These are phyloP conservation scores for Drosophila limbata DNA, from an alignment of 2,888 invertebrate genomes.

Conservation along the genomic window DNA sequence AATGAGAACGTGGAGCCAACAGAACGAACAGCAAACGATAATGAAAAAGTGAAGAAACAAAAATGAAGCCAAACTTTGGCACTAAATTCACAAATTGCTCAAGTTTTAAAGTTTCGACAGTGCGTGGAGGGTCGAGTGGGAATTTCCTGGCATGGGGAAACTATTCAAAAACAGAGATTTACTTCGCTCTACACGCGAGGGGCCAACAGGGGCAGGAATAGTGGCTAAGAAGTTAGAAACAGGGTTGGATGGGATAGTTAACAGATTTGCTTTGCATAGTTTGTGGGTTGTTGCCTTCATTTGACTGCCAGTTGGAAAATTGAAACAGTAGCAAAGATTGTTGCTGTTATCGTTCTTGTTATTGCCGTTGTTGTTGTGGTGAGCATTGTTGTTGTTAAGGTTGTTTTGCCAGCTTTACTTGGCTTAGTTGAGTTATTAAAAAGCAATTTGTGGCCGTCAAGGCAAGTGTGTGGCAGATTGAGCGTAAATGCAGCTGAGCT, in stretches of 20 bases:
- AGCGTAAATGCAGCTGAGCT: constrained; percentile 72
- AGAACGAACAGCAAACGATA: constrained; percentile 54
- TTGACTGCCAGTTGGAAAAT: constrained; percentile 73
- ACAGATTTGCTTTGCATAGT: constrained; percentile 67
- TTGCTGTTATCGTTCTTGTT: constrained; percentile 50
- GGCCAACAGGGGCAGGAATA: constrained; percentile 3
- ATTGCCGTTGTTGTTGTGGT: constrained; percentile 48
- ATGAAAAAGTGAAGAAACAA: constrained; percentile 70
- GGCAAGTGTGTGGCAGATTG: constrained; percentile 76
- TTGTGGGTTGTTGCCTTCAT: constrained; percentile 72
- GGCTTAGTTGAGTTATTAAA: constrained; percentile 68
- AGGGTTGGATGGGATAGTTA: constrained; percentile 50
- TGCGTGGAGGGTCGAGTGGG: constrained; percentile 30
- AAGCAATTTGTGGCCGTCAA: constrained; percentile 78
- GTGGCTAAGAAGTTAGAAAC: constrained; percentile 28
- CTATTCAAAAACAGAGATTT: constrained; percentile 79
- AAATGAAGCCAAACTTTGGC: constrained; percentile 72
- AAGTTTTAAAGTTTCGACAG: constrained; percentile 78
- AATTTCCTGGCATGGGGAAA: constrained; percentile 47
- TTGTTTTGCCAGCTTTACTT: constrained; percentile 50
- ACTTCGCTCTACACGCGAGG: constrained; percentile 25
- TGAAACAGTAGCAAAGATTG: constrained; percentile 49
- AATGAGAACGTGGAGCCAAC: constrained; percentile 18
- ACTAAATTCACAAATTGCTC: constrained; percentile 80
- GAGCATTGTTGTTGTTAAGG: constrained; percentile 49